Base-by-base conservation (phyloP, 35 echinoderm and acorn worm genomes). In the Apostichopus parvimensis region DNA sequence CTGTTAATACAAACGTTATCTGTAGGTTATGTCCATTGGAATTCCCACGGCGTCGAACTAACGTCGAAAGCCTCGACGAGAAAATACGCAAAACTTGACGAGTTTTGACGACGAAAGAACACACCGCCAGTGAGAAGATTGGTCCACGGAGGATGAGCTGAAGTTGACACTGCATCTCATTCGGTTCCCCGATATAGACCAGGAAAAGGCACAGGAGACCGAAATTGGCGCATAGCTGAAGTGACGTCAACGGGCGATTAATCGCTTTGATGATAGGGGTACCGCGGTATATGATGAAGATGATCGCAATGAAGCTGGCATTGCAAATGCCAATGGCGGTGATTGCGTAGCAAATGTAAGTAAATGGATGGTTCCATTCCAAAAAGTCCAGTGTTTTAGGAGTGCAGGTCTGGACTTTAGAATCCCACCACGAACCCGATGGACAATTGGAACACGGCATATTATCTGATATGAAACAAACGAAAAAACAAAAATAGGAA, bases 181-280 rank as follows among this genome's bases (percentile, higher is more conserved):
- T 61, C 6, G 89, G 89, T 54, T 18, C 21, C 24, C 89, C 89
- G 59, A 91, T 57, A 73, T 91, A 78, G 4, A 91, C 54, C n/a
- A 57, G 9, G 71, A 79, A 77, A 6, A 91, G 75, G 6, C 54
- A 77, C 7, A 91, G 73, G 55, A 91, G 28, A 60, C 72, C 89
- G n/a, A 79, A 57, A 59, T 91, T 77, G 72, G 72, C 71, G 53
- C 78, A n/a, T 17, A 91, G 55, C 53, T 91, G 89, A 5, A 91
- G 73, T 23, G 56, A 77, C 14, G 89, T 79, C 89, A 91, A 59
- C 45, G 71, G 89, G 4, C 89, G 89, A n/a, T 91, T 91, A 73
- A 79, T 79, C 6, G 89, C 89, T 53, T 91, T 91, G 52, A 91
- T 91, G 7, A 91, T 59, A 56, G 89, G 89, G 9, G 89, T 91